phyloP scores from a whole-genome alignment of 2,113 vertebrate genomes.

The Oreotrochilus melanogaster region DNA sequence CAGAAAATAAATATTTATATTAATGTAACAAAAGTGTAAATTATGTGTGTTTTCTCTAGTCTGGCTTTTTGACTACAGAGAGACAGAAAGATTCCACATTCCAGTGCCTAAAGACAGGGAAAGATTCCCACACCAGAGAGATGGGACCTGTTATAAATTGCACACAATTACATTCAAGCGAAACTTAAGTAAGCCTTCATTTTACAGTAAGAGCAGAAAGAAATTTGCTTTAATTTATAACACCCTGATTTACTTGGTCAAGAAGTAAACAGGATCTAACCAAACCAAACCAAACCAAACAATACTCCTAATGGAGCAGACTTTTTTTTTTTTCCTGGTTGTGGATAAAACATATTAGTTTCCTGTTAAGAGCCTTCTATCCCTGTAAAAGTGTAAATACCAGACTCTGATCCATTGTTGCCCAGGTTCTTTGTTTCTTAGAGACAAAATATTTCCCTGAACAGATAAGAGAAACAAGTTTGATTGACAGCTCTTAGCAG shows the following conservation, averaged over 20 bases:
- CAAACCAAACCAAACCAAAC: not conserved
- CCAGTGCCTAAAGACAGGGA: not conserved
- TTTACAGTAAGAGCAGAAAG: not conserved
- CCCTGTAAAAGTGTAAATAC: constrained; percentile 49
- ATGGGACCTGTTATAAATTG: not conserved
- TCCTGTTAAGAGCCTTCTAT: constrained; percentile 21
- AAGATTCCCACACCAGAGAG: not conserved
- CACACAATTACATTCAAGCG: not conserved
- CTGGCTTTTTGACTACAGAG: not conserved
- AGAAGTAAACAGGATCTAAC: constrained; percentile 5
- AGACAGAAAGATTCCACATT: not conserved
- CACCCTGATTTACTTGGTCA: not conserved
- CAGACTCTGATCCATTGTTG: constrained; percentile 70
- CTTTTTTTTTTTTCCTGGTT: not conserved
- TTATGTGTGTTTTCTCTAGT: not conserved
- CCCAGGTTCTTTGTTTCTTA: constrained; percentile 79
- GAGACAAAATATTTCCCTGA: constrained; percentile 83
- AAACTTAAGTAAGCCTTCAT: not conserved
- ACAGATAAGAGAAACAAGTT: constrained; percentile 78
- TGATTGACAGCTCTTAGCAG: constrained; percentile 79
- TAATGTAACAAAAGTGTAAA: not conserved
- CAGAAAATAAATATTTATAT: not conserved
- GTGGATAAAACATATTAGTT: constrained; percentile 20
- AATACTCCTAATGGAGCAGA: not conserved
- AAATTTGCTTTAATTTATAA: constrained; percentile 27